Evolutionary conservation across 2,888 invertebrate species (phyloP), one percentile per base, ranked within the genome.

Genomic region (Plebejus argus): DNA sequence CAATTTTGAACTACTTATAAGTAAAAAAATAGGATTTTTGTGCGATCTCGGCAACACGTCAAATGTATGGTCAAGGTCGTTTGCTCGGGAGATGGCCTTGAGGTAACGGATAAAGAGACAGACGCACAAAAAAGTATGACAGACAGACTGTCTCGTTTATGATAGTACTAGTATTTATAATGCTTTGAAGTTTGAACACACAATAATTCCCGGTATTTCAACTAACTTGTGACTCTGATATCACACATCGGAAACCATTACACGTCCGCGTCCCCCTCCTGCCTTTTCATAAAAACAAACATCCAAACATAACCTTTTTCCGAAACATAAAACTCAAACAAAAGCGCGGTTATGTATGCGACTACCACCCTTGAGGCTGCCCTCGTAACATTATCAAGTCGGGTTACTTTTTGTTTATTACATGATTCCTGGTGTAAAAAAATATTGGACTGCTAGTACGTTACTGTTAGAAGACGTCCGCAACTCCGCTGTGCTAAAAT

Each of bases 301-400:
- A 28, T 28, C 28, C 66, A 66, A 33, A 66, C 28, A 66, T 66
- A 66, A 66, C 66, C 66, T 66, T 66, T 66, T 66, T 66, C 66
- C 66, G 66, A 18, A 66, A 66, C 66, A 66, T 66, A 66, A 66
- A 66, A 66, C 66, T 66, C 66, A 66, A 66, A 66, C 66, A 66
- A 66, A 66, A 28, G 66, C 28, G 28, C 28, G 28, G 7, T 66
- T 66, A 66, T 20, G 28, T 33, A 15, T 18, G 66, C 12, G 23
- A 23, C 23, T 66, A 15, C 53, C 18, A 53, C 18, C 49, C 49
- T 1, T 5, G 49, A 53, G 53, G 18, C 18, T 5, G 5, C 66
- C 66, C 66, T 15, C 28, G 28, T 66, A 66, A 28, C 28, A 28
- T 66, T 66, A 66, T 66, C 23, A 66, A 66, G 28, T 8, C 28